Evolutionary conservation across 2,888 invertebrate species (phyloP).

Genomic region (Drosophila conformis): DNA sequence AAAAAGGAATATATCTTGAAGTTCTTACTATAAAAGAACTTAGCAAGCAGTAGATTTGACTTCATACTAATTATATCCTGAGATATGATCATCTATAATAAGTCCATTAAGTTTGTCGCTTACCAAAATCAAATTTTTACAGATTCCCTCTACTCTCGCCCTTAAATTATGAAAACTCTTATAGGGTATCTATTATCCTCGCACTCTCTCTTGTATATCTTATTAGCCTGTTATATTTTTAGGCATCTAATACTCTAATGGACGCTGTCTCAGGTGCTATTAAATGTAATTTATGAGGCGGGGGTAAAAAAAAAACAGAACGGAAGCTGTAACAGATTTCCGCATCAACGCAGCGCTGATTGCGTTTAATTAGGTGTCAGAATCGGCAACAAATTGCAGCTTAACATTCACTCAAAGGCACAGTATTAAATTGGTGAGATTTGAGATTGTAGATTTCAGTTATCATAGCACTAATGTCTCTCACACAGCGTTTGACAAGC

Average conservation of each 20-base stretch:
- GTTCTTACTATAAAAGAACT: not conserved
- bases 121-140: not conserved
- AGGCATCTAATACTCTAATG: slow-evolving; percentile 28
- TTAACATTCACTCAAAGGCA: slow-evolving; percentile 17
- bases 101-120: not conserved
- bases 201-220: not conserved
- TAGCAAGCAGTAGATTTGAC: not conserved
- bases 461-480: slow-evolving; percentile 28
- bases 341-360: slow-evolving; percentile 53
- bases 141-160: not conserved
- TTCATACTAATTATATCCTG: not conserved
- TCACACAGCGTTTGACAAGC: slow-evolving; percentile 30
- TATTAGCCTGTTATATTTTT: not conserved
- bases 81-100: not conserved
- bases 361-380: slow-evolving; percentile 66
- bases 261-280: slow-evolving; percentile 37
- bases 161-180: not conserved
- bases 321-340: slow-evolving; percentile 70
- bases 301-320: slow-evolving; percentile 43
- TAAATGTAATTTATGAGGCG: slow-evolving; percentile 52
- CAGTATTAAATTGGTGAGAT: slow-evolving; percentile 28
- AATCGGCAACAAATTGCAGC: slow-evolving; percentile 48
- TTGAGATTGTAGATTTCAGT: slow-evolving; percentile 33
- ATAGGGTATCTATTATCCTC: not conserved
- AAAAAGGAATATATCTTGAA: not conserved